These are phyloP conservation scores for Holothuria leucospilota DNA, from an alignment of 53 echinoderm and acorn worm species.

Conservation along the genomic window DNA sequence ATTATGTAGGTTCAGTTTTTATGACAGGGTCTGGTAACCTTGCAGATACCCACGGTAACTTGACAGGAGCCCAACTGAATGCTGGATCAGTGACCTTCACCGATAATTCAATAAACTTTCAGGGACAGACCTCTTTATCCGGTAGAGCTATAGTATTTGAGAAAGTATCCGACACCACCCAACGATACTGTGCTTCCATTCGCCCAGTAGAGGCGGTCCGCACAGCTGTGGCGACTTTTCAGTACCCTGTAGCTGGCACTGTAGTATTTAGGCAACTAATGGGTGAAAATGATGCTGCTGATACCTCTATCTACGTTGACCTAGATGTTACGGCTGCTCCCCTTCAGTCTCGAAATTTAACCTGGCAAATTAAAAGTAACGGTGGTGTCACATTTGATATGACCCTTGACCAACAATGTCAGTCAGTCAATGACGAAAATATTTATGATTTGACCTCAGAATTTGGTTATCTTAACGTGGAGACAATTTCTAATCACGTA, in stretches of 20 bases:
- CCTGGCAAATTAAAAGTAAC: conserved; percentile 79
- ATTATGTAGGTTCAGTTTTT: conserved; percentile 64
- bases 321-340: conserved; percentile 75
- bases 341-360: conserved; percentile 41
- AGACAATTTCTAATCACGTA: conserved; percentile 58
- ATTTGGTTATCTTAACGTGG: conserved; percentile 70
- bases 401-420: conserved; percentile 67
- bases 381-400: conserved; percentile 60
- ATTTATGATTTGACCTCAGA: conserved; percentile 27
- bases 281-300: neutral
- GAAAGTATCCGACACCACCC: neutral
- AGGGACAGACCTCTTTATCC: conserved; percentile 63
- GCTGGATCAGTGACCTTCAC: conserved; percentile 32
- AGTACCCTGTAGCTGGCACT: conserved; percentile 82
- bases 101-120: conserved; percentile 50
- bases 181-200: conserved; percentile 76
- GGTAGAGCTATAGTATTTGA: conserved; percentile 79
- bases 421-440: conserved; percentile 30
- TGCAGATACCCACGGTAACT: conserved; percentile 33
- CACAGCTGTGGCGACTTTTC: conserved; percentile 87
- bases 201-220: conserved; percentile 60
- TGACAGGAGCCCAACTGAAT: conserved; percentile 1
- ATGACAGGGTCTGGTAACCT: conserved; percentile 44
- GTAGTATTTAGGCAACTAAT: conserved; percentile 83
- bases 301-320: conserved; percentile 81